Evolutionary conservation across 1,140 invertebrate genomes (phyloP).

Genomic region (Pentalonia nigronervosa): DNA sequence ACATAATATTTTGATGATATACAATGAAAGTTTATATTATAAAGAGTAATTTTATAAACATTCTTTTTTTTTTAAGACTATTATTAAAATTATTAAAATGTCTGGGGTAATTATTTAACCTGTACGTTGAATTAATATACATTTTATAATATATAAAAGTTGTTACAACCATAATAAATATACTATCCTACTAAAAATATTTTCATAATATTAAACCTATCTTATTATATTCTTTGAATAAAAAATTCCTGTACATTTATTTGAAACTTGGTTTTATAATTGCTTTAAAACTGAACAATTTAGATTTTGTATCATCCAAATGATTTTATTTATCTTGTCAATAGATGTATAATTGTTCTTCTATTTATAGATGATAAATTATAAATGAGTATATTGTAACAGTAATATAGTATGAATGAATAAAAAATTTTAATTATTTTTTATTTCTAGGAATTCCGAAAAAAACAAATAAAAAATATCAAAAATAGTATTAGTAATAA

Average conservation of each 20-base stretch:
- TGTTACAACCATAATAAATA: not conserved
- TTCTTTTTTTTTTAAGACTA: too few relatives aligned
- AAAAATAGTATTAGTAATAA: not conserved
- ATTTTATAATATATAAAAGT: not conserved
- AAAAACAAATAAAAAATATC: not conserved
- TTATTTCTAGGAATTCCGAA: conserved; percentile 12
- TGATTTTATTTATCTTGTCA: not conserved
- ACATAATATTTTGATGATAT: too few relatives aligned
- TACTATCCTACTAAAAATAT: too few relatives aligned
- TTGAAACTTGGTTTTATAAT: not conserved
- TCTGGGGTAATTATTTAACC: too few relatives aligned
- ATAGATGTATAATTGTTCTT: not conserved
- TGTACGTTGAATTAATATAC: not conserved
- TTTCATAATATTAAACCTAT: too few relatives aligned
- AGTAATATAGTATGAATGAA: not conserved
- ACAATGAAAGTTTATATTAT: too few relatives aligned
- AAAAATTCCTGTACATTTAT: not conserved
- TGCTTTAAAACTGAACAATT: not conserved
- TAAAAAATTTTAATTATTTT: not conserved
- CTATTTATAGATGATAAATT: not conserved
- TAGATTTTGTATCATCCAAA: not conserved
- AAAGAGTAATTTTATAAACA: too few relatives aligned
- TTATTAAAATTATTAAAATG: too few relatives aligned
- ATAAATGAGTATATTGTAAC: not conserved
- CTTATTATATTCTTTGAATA: not conserved